Evolutionary conservation across 2,888 invertebrate species (phyloP).

Genomic region (Lithophane leautieri): DNA sequence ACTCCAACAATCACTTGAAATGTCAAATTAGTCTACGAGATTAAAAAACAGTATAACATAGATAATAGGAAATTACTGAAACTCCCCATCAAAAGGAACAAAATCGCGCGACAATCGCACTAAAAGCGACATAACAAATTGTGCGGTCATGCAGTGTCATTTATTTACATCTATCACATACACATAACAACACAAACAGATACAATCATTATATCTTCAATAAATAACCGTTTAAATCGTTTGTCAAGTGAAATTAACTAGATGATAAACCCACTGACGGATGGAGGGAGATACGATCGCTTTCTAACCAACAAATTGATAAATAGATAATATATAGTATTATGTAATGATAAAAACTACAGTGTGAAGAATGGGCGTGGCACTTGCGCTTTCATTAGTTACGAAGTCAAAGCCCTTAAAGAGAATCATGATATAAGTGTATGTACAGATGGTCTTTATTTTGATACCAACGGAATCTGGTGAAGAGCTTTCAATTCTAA

Average conservation of each 20-base stretch:
- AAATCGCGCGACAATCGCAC: neutral
- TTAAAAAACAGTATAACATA: too few species aligned
- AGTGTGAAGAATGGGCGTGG: neutral
- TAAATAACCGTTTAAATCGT: slow-evolving; percentile 11
- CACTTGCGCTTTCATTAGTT: slow-evolving; percentile 20
- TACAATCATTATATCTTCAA: slow-evolving; percentile 5
- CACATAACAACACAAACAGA: slow-evolving; percentile 11
- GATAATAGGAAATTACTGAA: neutral
- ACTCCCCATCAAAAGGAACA: neutral
- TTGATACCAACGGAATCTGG: neutral
- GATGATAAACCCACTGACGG: slow-evolving; percentile 37
- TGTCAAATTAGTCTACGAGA: too few species aligned
- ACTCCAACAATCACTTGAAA: too few species aligned
- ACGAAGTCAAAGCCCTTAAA: slow-evolving; percentile 7
- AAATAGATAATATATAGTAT: slow-evolving; percentile 6
- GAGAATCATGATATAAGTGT: neutral
- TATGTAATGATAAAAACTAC: slow-evolving; percentile 3
- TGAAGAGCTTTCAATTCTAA: neutral
- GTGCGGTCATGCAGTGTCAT: neutral
- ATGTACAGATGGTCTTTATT: neutral
- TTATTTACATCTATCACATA: neutral
- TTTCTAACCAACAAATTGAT: slow-evolving; percentile 47
- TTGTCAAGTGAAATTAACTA: slow-evolving; percentile 44
- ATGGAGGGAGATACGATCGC: slow-evolving; percentile 23
- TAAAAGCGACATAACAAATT: neutral